Conservation (phyloP, 2,113 vertebrate species). For the Romanogobio albipinnatus region DNA sequence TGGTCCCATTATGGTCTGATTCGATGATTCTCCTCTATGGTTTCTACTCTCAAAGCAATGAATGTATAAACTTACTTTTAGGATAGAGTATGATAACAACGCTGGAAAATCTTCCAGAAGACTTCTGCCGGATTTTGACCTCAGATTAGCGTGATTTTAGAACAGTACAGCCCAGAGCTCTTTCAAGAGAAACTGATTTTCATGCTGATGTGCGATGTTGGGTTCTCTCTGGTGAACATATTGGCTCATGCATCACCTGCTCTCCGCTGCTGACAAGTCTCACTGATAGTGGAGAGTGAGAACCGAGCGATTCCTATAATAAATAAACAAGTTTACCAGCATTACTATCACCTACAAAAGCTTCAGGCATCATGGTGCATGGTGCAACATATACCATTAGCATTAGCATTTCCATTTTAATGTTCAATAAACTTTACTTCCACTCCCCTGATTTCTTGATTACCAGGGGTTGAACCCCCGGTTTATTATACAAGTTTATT, state of each 20-base stretch:
- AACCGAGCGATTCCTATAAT: slow-evolving; percentile 74
- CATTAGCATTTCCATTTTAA: slow-evolving; percentile 73
- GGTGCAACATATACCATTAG: slow-evolving; percentile 69
- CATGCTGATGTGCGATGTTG: slow-evolving; percentile 80
- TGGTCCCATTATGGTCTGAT: neutral
- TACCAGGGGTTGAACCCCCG: no score
- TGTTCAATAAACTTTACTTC: slow-evolving; percentile 62
- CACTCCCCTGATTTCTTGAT: slow-evolving; percentile 42
- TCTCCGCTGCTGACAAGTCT: slow-evolving; percentile 76
- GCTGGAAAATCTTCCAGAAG: slow-evolving; percentile 71
- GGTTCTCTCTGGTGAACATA: slow-evolving; percentile 76
- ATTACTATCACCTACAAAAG: slow-evolving; percentile 64
- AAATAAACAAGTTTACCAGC: slow-evolving; percentile 74
- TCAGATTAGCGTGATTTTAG: slow-evolving; percentile 78
- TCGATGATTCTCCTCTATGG: neutral
- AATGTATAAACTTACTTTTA: slow-evolving; percentile 66
- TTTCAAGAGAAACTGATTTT: slow-evolving; percentile 81
- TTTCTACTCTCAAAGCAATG: slow-evolving; percentile 74
- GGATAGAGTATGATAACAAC: slow-evolving; percentile 74
- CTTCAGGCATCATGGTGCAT: slow-evolving; percentile 48
- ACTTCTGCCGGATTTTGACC: slow-evolving; percentile 75
- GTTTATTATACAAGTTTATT: no score
- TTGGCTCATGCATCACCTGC: slow-evolving; percentile 83
- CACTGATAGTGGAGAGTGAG: slow-evolving; percentile 73
- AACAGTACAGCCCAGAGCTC: slow-evolving; percentile 70